A percentile compares a stretch with the other conserved stretches of the same genome.
Evolutionary conservation across 2,113 vertebrate species (phyloP).

Genomic region (Rhinopomastus cyanomelas): DNA sequence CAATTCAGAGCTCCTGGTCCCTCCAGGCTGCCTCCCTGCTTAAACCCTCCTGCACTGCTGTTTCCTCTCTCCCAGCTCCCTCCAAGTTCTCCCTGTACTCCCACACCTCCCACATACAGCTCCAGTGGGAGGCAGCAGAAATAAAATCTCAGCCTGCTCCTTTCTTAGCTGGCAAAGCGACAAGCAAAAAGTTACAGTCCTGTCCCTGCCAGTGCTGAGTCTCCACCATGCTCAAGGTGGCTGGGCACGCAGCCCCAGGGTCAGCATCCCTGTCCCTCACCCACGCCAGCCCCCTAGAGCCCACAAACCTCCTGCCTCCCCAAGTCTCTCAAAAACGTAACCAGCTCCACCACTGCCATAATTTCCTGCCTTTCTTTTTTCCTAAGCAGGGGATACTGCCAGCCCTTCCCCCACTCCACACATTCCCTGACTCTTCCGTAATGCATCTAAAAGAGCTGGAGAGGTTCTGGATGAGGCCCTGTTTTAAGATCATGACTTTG

Average conservation of each 20-base stretch:
- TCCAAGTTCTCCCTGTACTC: neutral
- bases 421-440: neutral
- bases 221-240: rapidly evolving
- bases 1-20: neutral
- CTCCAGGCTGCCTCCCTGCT: neutral
- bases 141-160: neutral
- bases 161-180: neutral
- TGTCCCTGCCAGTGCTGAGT: neutral
- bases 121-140: neutral
- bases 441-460: neutral
- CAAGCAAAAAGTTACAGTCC: neutral
- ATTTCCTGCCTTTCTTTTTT: neutral
- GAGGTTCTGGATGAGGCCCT: neutral
- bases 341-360: neutral
- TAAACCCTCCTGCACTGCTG: rapidly evolving
- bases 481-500: neutral
- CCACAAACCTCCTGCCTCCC: neutral
- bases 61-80: neutral
- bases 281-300: neutral
- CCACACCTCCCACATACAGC: neutral
- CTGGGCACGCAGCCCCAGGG: neutral
- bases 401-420: neutral
- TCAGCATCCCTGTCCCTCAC: neutral
- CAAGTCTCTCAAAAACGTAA: rapidly evolving
- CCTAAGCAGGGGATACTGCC: neutral